Base-by-base conservation (phyloP, 2,888 invertebrate genomes). In the Ophion ventricosus region DNA sequence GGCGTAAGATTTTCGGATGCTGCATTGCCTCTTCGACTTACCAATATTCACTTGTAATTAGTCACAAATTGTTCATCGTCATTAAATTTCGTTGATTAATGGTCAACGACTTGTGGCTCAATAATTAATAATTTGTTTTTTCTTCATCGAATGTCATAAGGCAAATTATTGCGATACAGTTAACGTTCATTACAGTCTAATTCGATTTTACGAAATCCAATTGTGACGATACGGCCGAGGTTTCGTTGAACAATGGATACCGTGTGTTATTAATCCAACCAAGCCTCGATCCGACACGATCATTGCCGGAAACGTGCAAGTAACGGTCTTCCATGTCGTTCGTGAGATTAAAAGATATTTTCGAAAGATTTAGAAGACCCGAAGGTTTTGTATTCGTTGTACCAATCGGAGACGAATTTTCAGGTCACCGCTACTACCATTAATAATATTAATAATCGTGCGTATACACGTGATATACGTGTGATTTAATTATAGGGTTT, bases 191-290 rank as follows among this genome's bases (percentile, higher is more conserved):
- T 57, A 66, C 20, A 40, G 57, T 59, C n/a, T 54, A 77, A 77
- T 25, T 67, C 59, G 67, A 77, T 82, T n/a, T n/a, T 77, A 77
- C 61, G 54, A 78, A 82, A 82, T 74, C 40, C 40, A 74, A 78
- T 74, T 61, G 82, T 63, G 54, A 54, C 59, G 59, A 64, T 63
- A 63, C 43, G 20, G 25, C 29, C 8, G 20, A 43, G 11, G 10
- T 40, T 82, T 59, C 35, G n/a, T 67, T 72, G 40, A 40, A 49
- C 72, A 7, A 67, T 17, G 73, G n/a, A n/a, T 82, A 77, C 76
- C 64, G 23, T 64, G n/a, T 64, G 73, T 57, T 29, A 26, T 73
- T 66, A 20, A 70, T 82, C 66, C n/a, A 66, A 23, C n/a, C 49
- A 14, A 54, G 40, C 59, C 35, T 56, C 17, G 23, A 0, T 20